Base-by-base conservation (phyloP, 2,888 invertebrate genomes). In the Chrysopilus asiliformis region DNA sequence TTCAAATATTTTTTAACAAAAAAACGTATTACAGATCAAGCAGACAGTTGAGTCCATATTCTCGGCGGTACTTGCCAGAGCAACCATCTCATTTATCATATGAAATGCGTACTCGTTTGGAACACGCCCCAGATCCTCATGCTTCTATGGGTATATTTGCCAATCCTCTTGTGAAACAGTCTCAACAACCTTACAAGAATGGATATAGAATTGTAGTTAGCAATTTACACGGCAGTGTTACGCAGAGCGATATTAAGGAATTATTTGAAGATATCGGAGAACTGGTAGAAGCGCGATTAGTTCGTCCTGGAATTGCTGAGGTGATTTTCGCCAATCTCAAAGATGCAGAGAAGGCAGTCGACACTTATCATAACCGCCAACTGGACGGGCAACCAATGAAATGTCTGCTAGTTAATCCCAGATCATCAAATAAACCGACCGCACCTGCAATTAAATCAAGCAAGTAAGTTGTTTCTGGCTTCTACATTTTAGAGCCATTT, bases 361-460 rank as follows among this genome's bases (percentile, higher is more conserved):
- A 90, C 50, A 79, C 87, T 36, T 93, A 93, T 64, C 90, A 93
- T 58, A 90, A 91, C 60, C 68, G 93, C 34, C 89, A 90, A 55
- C 66, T 94, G 28, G 93, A 94, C 66, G 90, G 91, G 2, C 85
- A 86, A 54, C 89, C 89, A 4, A 90, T 90, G 90, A 86, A 85
- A 57, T 89, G 87, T 56, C 71, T 86, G 36, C 68, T 89, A 43
- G 85, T 87, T 6, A 82, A 83, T 54, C 82, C 83, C 27, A 68
- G 81, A 52, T 68, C 75, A 27, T 66, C 73, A 43, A 69, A 71
- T 55, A 73, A 73, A 49, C 69, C 72, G 10, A 68, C 72, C 3
- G 57, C 55, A 14, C 54, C 59, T 32, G 56, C 57, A 35, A 56
- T 56, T 4, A 53, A 51, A 39, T 32, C 49, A 15, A 45, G 48